Percentiles rank a stretch among this genome's conserved stretches.
Conservation (phyloP, 2,113 vertebrate genomes). For the Oryzias celebensis region DNA sequence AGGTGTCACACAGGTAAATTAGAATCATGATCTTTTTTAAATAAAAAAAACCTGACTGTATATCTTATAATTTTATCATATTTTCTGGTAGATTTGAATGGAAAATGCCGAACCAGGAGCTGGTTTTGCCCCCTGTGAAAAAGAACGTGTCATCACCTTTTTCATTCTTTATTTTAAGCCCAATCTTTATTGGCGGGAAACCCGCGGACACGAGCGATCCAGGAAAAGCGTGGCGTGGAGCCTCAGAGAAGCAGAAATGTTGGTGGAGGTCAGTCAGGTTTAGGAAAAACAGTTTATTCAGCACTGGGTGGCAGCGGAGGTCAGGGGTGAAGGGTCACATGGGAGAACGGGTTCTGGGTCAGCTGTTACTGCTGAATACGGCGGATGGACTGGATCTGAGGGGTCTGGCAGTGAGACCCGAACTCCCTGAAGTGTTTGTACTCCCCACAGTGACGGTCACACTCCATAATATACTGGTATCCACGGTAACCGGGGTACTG, state of each 20-base stretch:
- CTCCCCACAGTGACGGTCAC: slow-evolving; percentile 86
- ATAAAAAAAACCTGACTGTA: too few species aligned
- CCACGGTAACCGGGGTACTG: slow-evolving; percentile 93
- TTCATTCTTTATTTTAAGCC: neutral
- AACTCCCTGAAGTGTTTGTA: slow-evolving; percentile 92
- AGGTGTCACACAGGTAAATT: too few species aligned
- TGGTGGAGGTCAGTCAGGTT: slow-evolving; percentile 61
- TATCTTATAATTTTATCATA: too few species aligned
- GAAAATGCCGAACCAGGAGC: too few species aligned
- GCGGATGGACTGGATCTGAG: slow-evolving; percentile 92
- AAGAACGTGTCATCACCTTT: too few species aligned
- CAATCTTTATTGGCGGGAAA: slow-evolving; percentile 3
- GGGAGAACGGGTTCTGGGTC: slow-evolving; percentile 21
- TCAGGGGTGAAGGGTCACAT: slow-evolving; percentile 46
- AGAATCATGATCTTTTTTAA: too few species aligned
- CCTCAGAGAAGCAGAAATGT: slow-evolving; percentile 40
- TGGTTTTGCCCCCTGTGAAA: too few species aligned
- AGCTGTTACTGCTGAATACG: slow-evolving; percentile 88
- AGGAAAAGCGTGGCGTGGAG: neutral
- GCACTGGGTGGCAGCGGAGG: slow-evolving; percentile 49
- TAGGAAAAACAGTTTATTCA: slow-evolving; percentile 82
- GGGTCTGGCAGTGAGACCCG: slow-evolving; percentile 89
- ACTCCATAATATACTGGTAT: slow-evolving; percentile 94
- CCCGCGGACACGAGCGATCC: slow-evolving; percentile 1
- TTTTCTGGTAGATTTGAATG: too few species aligned